A percentile compares a stretch with the other conserved stretches of the same genome.
phyloP scores from a whole-genome alignment of 2,888 invertebrate species.

The Acanthopleura granulata region DNA sequence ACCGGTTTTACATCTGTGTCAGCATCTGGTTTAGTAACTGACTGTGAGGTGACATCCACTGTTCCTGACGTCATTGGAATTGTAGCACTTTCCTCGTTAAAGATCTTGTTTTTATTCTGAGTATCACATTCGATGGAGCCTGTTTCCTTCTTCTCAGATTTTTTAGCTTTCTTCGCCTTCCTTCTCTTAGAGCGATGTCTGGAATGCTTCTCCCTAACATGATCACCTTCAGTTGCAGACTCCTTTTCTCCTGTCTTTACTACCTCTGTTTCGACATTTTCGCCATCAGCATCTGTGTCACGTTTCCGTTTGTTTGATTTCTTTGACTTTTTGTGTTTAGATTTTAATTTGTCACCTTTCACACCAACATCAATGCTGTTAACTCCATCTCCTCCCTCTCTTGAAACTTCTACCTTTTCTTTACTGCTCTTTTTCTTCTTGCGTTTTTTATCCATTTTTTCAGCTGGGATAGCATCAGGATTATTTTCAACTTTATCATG shows the following conservation, averaged over 20 bases:
- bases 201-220: slow-evolving; percentile 19
- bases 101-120: not conserved
- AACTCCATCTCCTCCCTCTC: slow-evolving; percentile 30
- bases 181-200: not conserved
- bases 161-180: slow-evolving; percentile 5
- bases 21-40: not conserved
- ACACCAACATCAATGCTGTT: slow-evolving; percentile 28
- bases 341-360: slow-evolving; percentile 35
- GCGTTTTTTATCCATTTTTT: slow-evolving; percentile 31
- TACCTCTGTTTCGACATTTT: slow-evolving; percentile 29
- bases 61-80: not conserved
- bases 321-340: slow-evolving; percentile 43
- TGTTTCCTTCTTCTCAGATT: not conserved
- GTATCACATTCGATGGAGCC: not conserved
- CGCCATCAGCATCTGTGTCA: not conserved
- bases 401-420: slow-evolving; percentile 33
- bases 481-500: not conserved
- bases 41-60: not conserved
- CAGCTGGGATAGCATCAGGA: not conserved
- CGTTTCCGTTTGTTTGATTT: slow-evolving; percentile 28
- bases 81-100: not conserved
- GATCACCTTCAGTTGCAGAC: slow-evolving; percentile 20
- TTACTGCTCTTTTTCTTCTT: slow-evolving; percentile 47
- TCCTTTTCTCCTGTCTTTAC: slow-evolving; percentile 33
- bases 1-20: not conserved